These are phyloP conservation scores for Acanthopleura granulata DNA, from an alignment of 2,888 invertebrate genomes.

Conservation along the genomic window DNA sequence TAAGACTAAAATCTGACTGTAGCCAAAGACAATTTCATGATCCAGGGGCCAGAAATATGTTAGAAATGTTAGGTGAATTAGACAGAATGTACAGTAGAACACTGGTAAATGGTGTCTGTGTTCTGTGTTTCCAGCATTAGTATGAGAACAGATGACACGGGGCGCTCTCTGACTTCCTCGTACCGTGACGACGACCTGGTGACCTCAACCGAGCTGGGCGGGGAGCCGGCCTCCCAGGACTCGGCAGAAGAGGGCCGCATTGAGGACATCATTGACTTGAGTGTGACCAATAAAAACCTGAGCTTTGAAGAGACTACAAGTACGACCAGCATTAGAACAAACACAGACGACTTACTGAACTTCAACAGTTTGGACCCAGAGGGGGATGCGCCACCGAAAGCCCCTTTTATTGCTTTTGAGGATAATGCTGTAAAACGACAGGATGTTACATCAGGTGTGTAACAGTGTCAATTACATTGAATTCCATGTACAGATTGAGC, in stretches of 20 bases:
- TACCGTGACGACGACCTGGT: conserved; percentile 40
- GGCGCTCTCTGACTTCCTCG: conserved; percentile 40
- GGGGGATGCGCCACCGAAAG: conserved; percentile 40
- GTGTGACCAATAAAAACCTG: conserved; percentile 42
- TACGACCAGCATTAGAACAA: conserved; percentile 30
- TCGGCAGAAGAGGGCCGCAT: conserved; percentile 36
- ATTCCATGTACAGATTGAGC: too few species aligned
- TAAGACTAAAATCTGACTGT: too few species aligned
- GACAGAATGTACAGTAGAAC: background rate
- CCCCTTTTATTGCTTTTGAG: conserved; percentile 59
- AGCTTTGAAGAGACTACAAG: conserved; percentile 34
- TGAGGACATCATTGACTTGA: conserved; percentile 58
- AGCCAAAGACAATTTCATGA: too few species aligned
- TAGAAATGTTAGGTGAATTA: background rate
- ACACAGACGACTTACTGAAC: conserved; percentile 47
- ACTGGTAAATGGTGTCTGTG: background rate
- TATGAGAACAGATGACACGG: conserved; percentile 33
- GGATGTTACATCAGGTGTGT: conserved; percentile 45
- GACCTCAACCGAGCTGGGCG: conserved; percentile 28
- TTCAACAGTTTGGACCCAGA: conserved; percentile 43
- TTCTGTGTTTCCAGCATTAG: conserved; percentile 32
- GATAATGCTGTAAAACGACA: conserved; percentile 57
- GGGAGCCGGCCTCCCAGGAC: conserved; percentile 26
- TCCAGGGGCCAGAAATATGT: too few species aligned
- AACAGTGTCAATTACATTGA: too few species aligned